Percentiles rank a stretch among this genome's conserved stretches.
These are phyloP conservation scores for Catocala sponsa DNA, from an alignment of 2,888 invertebrate species.

Conservation along the genomic window DNA sequence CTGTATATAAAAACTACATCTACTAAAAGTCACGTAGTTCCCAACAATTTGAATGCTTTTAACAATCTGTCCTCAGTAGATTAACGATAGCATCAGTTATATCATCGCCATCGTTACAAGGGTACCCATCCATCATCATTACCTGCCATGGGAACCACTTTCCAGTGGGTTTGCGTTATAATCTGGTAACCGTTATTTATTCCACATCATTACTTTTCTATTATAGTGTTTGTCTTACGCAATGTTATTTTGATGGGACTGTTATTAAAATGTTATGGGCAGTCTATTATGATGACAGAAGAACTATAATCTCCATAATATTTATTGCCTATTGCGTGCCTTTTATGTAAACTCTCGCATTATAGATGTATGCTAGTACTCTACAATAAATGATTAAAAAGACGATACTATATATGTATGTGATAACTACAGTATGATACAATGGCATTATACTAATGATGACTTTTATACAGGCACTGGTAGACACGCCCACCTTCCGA, in stretches of 20 bases:
- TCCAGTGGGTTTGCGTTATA: constrained; percentile 35
- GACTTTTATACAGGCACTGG: too few species aligned
- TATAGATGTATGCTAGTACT: too few species aligned
- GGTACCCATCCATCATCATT: constrained; percentile 47
- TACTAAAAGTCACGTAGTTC: too few species aligned
- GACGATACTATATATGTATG: too few species aligned
- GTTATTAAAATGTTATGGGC: constrained; percentile 1
- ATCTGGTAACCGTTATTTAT: constrained; percentile 41
- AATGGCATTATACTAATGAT: too few species aligned
- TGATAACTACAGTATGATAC: too few species aligned
- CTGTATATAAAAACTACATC: too few species aligned
- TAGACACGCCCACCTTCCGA: too few species aligned
- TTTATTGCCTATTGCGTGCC: too few species aligned
- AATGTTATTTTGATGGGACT: background rate
- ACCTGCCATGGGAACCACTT: constrained; percentile 46
- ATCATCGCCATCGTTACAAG: constrained; percentile 40
- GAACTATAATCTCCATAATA: too few species aligned
- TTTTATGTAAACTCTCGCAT: too few species aligned
- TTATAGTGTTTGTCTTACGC: constrained; percentile 12
- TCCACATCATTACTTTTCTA: constrained; percentile 14
- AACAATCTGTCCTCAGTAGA: constrained; percentile 3
- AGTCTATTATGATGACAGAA: background rate
- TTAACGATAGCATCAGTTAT: constrained; percentile 29
- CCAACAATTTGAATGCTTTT: constrained; percentile 3
- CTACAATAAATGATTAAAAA: too few species aligned